A percentile compares a stretch with the other conserved stretches of the same genome.
These are phyloP conservation scores for Probaryconus sp. DNA, from an alignment of 1,140 invertebrate species.

Conservation along the genomic window DNA sequence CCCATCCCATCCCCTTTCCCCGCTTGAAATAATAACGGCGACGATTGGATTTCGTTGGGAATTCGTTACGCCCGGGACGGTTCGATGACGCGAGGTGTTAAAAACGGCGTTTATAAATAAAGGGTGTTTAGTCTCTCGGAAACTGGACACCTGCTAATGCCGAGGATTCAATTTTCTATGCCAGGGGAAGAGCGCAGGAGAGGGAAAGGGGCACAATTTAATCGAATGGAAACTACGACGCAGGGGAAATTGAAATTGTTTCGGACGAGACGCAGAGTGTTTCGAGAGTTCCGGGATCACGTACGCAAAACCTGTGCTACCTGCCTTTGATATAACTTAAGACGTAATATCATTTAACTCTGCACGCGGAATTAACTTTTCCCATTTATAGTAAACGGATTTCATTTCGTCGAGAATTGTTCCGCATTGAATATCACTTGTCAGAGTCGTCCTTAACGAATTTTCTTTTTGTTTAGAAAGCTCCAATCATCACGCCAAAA, in stretches of 20 bases:
- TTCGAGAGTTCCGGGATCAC: background rate
- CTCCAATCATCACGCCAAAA: too few relatives aligned
- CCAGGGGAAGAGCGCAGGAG: constrained; percentile 5
- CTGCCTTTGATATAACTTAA: background rate
- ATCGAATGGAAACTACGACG: constrained; percentile 56
- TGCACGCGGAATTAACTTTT: too few relatives aligned
- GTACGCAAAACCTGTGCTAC: background rate
- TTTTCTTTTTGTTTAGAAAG: too few relatives aligned
- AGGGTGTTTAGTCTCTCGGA: constrained; percentile 64
- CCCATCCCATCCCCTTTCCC: too few relatives aligned
- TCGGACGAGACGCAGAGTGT: constrained; percentile 8
- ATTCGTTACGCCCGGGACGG: constrained; percentile 22
- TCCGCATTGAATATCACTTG: constrained; percentile 3
- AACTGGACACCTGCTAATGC: constrained; percentile 68
- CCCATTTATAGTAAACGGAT: background rate
- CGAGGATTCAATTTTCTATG: constrained; percentile 55
- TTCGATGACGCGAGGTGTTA: constrained; percentile 28
- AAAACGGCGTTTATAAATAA: constrained; percentile 22
- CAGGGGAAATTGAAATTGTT: constrained; percentile 43
- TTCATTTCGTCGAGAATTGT: constrained; percentile 2
- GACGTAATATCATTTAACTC: background rate
- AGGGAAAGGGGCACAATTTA: constrained; percentile 11
- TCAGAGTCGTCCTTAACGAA: too few relatives aligned
- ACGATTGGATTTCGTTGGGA: constrained; percentile 12
- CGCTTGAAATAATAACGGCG: constrained; percentile 2